Conservation (phyloP, 2,113 vertebrate genomes). For the Strix uralensis region DNA sequence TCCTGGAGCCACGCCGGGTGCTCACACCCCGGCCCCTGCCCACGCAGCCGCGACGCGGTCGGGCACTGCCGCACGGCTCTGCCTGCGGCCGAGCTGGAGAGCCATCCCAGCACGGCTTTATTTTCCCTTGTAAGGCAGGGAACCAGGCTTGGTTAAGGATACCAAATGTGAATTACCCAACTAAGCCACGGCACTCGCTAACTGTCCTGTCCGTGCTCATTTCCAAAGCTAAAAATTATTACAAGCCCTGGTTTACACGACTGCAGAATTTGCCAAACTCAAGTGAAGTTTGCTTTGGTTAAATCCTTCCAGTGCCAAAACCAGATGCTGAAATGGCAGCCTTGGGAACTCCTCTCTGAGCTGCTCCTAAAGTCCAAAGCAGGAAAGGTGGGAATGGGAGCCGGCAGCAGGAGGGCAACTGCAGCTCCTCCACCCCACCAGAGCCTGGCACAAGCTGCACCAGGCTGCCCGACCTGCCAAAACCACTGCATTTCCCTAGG, state of each 20-base stretch:
- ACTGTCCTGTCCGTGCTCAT: rapidly evolving
- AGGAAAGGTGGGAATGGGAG: not conserved
- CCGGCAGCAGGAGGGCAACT: not conserved
- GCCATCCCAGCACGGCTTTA: not conserved
- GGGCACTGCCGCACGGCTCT: rapidly evolving
- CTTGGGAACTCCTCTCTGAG: not conserved
- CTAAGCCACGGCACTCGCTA: not conserved
- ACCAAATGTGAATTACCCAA: not conserved
- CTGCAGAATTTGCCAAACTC: not conserved
- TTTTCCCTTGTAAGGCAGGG: not conserved
- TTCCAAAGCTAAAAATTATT: not conserved
- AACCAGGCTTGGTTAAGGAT: not conserved
- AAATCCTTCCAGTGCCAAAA: not conserved
- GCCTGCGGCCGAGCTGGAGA: not conserved
- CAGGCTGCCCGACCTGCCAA: not conserved
- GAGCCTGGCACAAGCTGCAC: rapidly evolving
- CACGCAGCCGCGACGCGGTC: rapidly evolving
- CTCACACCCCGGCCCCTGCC: not conserved
- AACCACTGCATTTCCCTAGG: not conserved
- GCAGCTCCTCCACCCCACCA: rapidly evolving
- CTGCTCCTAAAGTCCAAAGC: not conserved
- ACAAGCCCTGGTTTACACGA: not conserved
- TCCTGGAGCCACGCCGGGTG: not conserved
- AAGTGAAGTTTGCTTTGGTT: not conserved
- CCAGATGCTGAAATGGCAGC: not conserved